Base-by-base conservation (phyloP, 1,140 invertebrate species). In the Aethina tumida region DNA sequence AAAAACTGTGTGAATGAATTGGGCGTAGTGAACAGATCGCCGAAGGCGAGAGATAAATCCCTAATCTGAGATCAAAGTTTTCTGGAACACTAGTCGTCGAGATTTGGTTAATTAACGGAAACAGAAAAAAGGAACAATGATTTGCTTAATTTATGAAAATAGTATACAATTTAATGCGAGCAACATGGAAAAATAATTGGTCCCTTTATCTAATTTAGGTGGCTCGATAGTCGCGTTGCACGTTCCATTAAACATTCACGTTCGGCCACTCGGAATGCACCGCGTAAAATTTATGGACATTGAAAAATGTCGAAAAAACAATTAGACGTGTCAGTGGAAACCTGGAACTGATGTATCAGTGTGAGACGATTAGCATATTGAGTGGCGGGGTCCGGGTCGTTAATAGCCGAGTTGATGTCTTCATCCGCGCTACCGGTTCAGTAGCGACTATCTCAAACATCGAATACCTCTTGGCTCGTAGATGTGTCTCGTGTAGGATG, bases 381-480 rank as follows among this genome's bases (percentile, higher is more conserved):
- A 34, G 21, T 30, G 28, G 17, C 35, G 27, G 18, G 33, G n/a
- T 16, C 21, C 13, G 26, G 15, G 27, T 39, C 42, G 47, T 45
- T 49, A 49, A 49, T 49, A 42, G 47, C 33, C 36, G 15, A 5
- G 27, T 20, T 45, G 47, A 49, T 45, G 43, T 49, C 47, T 49
- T 49, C 43, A 50, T 50, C 41, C 28, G 34, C 37, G 38, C 48
- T 50, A 50, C 48, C 38, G 48, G 26, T 33, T 45, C 48, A 39
- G 48, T 47, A 50, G 48, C 46, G 17, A n/a, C 35, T 48, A 48
- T 50, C 44, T 47, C 24, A 42, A 42, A 42, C 40, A 42, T 37
- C 32, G 40, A 37, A 42, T 42, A 37, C 34, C 34, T 41, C 28
- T 37, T 24, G 13, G 15, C 19, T 20, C 16, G 7, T 13, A 2